Percentiles rank a stretch among this genome's conserved stretches.
Evolutionary conservation across 2,888 invertebrate genomes (phyloP).

Genomic region (Leptura quadrifasciata): DNA sequence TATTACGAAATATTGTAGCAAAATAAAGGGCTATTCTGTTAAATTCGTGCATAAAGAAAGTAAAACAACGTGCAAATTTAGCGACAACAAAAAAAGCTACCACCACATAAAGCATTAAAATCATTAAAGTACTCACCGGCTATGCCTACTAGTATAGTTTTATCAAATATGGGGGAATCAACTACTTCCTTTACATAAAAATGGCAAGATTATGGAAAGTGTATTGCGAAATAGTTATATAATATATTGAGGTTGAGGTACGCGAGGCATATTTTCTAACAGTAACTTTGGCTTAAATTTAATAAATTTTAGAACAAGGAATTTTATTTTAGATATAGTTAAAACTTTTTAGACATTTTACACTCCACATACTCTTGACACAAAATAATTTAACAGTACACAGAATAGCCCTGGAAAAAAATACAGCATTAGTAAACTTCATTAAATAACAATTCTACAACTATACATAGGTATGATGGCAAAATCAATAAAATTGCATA

Average conservation of each 20-base stretch:
- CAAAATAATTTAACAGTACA: slow-evolving; percentile 64
- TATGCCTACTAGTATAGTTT: neutral
- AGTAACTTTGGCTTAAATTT: slow-evolving; percentile 8
- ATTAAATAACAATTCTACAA: neutral
- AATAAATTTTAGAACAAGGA: slow-evolving; percentile 3
- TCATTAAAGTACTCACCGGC: slow-evolving; percentile 32
- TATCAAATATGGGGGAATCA: neutral
- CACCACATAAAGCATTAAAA: slow-evolving; percentile 42
- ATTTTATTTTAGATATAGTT: neutral
- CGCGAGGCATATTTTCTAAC: neutral
- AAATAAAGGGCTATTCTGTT: slow-evolving; percentile 54
- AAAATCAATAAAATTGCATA: no score
- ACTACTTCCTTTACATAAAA: neutral
- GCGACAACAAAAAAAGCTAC: slow-evolving; percentile 39
- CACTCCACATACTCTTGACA: slow-evolving; percentile 50
- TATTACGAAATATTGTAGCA: neutral
- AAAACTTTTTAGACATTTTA: slow-evolving; percentile 6
- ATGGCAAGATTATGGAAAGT: neutral
- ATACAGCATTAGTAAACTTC: slow-evolving; percentile 26
- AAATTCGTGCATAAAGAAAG: slow-evolving; percentile 29
- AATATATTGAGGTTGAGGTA: neutral
- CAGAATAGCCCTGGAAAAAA: slow-evolving; percentile 73
- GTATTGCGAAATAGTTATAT: neutral
- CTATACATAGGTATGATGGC: neutral
- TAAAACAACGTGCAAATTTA: slow-evolving; percentile 24